Conservation (phyloP, 2,888 invertebrate species). For the Panzeria rudis region DNA sequence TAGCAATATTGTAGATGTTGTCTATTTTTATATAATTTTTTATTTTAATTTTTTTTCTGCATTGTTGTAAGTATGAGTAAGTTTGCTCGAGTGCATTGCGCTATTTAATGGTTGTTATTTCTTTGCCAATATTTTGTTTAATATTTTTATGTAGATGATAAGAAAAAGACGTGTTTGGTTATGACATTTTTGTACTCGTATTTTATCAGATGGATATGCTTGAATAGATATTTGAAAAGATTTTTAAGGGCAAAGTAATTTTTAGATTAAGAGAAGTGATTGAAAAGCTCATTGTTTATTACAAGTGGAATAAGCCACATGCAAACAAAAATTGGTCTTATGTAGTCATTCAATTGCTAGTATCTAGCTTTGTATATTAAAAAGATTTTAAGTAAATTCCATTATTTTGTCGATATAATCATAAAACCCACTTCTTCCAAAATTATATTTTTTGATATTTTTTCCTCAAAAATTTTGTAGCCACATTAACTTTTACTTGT, state of each 20-base stretch:
- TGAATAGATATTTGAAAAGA: slow-evolving; percentile 38
- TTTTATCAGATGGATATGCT: slow-evolving; percentile 39
- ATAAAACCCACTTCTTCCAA: too few species aligned
- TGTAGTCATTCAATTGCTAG: too few species aligned
- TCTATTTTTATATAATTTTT: background rate
- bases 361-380: too few species aligned
- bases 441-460: too few species aligned
- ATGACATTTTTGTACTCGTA: slow-evolving; percentile 20
- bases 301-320: too few species aligned
- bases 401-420: too few species aligned
- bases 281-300: slow-evolving; percentile 6
- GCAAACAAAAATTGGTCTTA: background rate
- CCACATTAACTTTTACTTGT: too few species aligned
- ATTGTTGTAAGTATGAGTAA: background rate
- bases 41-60: background rate
- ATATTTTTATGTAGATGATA: slow-evolving; percentile 4
- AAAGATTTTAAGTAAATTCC: too few species aligned
- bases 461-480: too few species aligned
- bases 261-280: slow-evolving; percentile 9
- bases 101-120: slow-evolving; percentile 21
- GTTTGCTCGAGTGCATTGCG: slow-evolving; percentile 20
- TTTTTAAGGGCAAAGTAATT: slow-evolving; percentile 28
- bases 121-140: slow-evolving; percentile 33
- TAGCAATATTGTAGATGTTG: slow-evolving; percentile 12
- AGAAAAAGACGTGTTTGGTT: slow-evolving; percentile 32